These are phyloP conservation scores for Doris montereyensis DNA, from an alignment of 2,888 invertebrate genomes.

Conservation along the genomic window DNA sequence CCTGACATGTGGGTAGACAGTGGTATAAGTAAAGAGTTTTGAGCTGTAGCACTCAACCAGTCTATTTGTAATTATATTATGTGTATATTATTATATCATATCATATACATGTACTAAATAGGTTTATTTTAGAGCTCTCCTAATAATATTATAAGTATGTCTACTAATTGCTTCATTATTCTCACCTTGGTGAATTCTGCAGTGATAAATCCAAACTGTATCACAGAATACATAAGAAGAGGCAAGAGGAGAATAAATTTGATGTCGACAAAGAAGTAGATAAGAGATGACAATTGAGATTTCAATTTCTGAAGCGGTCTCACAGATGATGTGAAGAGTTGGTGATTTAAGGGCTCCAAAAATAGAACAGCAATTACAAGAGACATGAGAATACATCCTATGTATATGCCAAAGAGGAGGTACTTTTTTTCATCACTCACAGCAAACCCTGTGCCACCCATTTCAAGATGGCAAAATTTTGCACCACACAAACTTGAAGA, in stretches of 20 bases:
- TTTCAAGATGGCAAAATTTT: slow-evolving; percentile 53
- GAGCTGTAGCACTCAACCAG: too few species aligned
- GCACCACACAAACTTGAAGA: too few species aligned
- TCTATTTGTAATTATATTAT: too few species aligned
- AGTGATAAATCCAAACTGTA: slow-evolving; percentile 65
- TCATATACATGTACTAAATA: too few species aligned
- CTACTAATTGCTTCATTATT: background rate
- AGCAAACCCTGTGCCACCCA: slow-evolving; percentile 28
- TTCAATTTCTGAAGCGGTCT: slow-evolving; percentile 43
- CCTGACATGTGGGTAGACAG: too few species aligned
- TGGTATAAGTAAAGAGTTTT: too few species aligned
- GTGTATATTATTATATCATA: too few species aligned
- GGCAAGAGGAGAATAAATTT: slow-evolving; percentile 59
- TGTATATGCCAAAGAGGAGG: slow-evolving; percentile 62
- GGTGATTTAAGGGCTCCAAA: slow-evolving; percentile 60
- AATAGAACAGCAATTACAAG: slow-evolving; percentile 55
- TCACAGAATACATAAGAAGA: slow-evolving; percentile 62
- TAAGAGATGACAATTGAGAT: slow-evolving; percentile 52
- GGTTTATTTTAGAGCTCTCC: too few species aligned
- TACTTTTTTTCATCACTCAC: slow-evolving; percentile 55
- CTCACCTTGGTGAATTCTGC: slow-evolving; percentile 69
- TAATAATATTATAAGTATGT: background rate
- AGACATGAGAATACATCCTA: slow-evolving; percentile 54
- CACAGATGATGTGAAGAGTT: slow-evolving; percentile 30
- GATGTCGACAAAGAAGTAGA: slow-evolving; percentile 55